phyloP scores from a whole-genome alignment of 2,888 invertebrate genomes.

The Crossocerus cetratus region DNA sequence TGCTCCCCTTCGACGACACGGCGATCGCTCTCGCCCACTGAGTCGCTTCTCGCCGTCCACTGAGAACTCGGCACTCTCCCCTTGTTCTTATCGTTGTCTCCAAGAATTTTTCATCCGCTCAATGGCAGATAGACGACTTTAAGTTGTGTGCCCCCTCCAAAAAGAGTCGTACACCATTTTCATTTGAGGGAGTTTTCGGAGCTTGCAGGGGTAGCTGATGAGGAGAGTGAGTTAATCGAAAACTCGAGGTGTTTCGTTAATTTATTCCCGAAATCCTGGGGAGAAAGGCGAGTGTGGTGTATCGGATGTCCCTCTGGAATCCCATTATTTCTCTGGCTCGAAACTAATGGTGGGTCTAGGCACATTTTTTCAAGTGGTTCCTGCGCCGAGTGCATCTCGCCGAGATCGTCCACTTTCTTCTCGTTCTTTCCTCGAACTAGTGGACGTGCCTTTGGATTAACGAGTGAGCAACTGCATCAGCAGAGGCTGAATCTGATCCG shows the following conservation, averaged over 20 bases:
- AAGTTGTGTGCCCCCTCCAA: neutral
- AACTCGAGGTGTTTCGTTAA: conserved; percentile 46
- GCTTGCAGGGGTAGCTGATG: neutral
- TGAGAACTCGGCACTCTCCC: neutral
- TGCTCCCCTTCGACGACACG: conserved; percentile 23
- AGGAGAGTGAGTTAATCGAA: conserved; percentile 27
- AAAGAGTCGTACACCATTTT: neutral
- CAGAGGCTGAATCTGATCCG: neutral
- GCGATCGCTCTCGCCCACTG: conserved; percentile 19
- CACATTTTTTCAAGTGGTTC: conserved; percentile 28
- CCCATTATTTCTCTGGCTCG: conserved; percentile 44
- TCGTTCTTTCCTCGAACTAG: neutral
- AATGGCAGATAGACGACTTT: too few species aligned
- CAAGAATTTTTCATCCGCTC: too few species aligned
- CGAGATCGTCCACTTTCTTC: neutral
- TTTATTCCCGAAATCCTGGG: conserved; percentile 31
- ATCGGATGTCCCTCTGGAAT: conserved; percentile 45
- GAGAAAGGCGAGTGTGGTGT: conserved; percentile 40
- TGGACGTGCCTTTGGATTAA: neutral
- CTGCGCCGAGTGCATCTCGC: neutral
- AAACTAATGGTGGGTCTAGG: conserved; percentile 39
- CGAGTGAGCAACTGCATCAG: neutral
- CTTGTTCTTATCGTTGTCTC: neutral
- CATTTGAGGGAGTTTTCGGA: neutral
- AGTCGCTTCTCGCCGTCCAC: conserved; percentile 15